Base-by-base conservation (phyloP, 1,140 invertebrate species). In the Microplitis mediator region DNA sequence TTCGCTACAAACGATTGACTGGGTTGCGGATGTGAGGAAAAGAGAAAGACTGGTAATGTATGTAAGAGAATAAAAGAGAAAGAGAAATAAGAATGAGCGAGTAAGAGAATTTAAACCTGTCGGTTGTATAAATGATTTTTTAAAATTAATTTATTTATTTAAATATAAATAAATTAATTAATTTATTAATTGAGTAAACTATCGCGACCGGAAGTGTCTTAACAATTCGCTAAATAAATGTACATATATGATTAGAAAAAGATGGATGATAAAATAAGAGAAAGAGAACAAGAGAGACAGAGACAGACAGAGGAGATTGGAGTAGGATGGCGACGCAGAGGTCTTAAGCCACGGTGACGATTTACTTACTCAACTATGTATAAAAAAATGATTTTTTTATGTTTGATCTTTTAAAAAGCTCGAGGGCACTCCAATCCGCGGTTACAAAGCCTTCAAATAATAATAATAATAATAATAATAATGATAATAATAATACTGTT, bases 311-410 rank as follows among this genome's bases (percentile, higher is more conserved):
- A 39, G 68, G 35, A 54, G 72, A 31, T 69, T 71, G 58, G 69
- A 58, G 56, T 5, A 23, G 56, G 73, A 75, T 67, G 73, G 64
- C 68, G 74, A 77, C 72, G 76, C 72, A 73, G 68, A 72, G 71
- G 56, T 77, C 74, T 66, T 69, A 71, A 72, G 68, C 73, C 71
- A 71, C 73, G 71, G 64, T 70, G 73, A 71, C 56, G 73, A 75
- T 75, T 77, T 76, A 79, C 78, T 76, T 76, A 77, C 78, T 72
- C 68, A 72, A 66, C 23, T 16, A 16, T 50, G 31, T 23, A n/a
- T 45, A 50, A 14, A 35, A 67, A 35, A 50, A 67, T 52, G 52
- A 64, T 45, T 45, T 23, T 45, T 45, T 45, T 39, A 3, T 39
- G 36, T 39, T 45, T 45, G 39, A 6, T 45, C 6, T 9, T 23